Conservation (phyloP, 1,140 invertebrate species). For the Pomphorhynchus laevis region DNA sequence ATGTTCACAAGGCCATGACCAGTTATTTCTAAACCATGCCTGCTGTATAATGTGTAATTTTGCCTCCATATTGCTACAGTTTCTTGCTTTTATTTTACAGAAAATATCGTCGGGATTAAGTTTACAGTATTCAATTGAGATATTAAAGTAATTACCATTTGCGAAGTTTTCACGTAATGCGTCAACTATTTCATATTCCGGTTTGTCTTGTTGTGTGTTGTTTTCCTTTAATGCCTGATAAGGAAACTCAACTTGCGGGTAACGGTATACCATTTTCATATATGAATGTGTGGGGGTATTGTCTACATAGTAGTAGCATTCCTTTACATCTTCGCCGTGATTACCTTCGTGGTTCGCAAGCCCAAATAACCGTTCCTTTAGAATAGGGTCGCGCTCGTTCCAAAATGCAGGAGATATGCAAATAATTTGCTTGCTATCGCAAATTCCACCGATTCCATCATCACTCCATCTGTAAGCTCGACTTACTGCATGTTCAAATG, state of each 20-base stretch:
- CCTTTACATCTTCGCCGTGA: conserved; percentile 23
- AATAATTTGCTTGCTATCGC: conserved; percentile 17
- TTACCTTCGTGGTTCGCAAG: conserved; percentile 20
- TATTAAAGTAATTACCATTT: conserved; percentile 18
- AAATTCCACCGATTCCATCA: conserved; percentile 19
- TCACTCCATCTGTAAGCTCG: conserved; percentile 21
- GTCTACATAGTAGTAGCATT: conserved; percentile 21
- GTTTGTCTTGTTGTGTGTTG: conserved; percentile 15
- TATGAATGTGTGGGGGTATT: conserved; percentile 20
- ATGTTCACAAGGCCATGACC: conserved; percentile 17
- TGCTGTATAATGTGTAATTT: conserved; percentile 18
- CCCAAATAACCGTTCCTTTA: conserved; percentile 22
- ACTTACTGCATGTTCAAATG: conserved; percentile 17
- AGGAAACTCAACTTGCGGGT: conserved; percentile 18
- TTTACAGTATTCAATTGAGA: conserved; percentile 19
- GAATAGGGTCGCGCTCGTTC: conserved; percentile 19
- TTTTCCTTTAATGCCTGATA: conserved; percentile 16
- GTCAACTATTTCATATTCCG: conserved; percentile 19
- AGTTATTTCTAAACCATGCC: conserved; percentile 19
- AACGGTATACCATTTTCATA: conserved; percentile 21
- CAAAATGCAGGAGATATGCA: conserved; percentile 19
- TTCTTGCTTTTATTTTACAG: conserved; percentile 16
- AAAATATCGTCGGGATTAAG: conserved; percentile 16
- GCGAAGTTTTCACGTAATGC: conserved; percentile 17
- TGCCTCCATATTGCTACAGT: conserved; percentile 15